These are phyloP conservation scores for Callithrix jacchus DNA, from an alignment of 2,113 vertebrate species.

Conservation along the genomic window DNA sequence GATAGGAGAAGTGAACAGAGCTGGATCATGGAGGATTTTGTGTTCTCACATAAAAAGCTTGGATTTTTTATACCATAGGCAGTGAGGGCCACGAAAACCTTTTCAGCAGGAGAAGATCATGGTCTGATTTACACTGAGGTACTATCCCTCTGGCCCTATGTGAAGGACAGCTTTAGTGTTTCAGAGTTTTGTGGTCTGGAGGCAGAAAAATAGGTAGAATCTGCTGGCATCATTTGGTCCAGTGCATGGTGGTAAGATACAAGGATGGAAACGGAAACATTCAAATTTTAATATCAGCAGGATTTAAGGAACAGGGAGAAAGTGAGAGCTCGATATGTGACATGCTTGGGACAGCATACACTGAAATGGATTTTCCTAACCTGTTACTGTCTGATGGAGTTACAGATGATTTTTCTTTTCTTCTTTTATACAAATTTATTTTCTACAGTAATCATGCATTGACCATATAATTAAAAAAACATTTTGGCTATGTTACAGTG, in stretches of 20 bases:
- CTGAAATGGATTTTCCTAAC: neutral
- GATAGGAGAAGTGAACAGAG: neutral
- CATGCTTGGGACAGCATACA: neutral
- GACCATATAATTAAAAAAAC: neutral
- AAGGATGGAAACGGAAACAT: neutral
- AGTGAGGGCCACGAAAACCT: neutral
- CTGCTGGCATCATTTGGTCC: neutral
- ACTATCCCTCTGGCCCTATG: neutral
- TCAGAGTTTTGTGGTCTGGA: neutral
- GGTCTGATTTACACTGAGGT: neutral
- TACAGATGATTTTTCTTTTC: neutral
- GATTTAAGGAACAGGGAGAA: neutral
- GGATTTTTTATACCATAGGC: neutral
- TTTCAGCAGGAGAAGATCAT: neutral
- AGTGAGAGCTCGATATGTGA: neutral
- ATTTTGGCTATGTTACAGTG: neutral
- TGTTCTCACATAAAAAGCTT: neutral
- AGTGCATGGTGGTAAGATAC: neutral
- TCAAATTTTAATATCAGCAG: neutral
- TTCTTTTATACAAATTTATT: slow-evolving; percentile 4
- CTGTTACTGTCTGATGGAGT: neutral
- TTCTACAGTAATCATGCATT: neutral
- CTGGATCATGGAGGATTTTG: neutral
- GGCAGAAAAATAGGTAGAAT: neutral
- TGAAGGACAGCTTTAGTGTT: neutral